These are phyloP conservation scores for Carassius carassius DNA, from an alignment of 2,113 vertebrate genomes.

Conservation along the genomic window DNA sequence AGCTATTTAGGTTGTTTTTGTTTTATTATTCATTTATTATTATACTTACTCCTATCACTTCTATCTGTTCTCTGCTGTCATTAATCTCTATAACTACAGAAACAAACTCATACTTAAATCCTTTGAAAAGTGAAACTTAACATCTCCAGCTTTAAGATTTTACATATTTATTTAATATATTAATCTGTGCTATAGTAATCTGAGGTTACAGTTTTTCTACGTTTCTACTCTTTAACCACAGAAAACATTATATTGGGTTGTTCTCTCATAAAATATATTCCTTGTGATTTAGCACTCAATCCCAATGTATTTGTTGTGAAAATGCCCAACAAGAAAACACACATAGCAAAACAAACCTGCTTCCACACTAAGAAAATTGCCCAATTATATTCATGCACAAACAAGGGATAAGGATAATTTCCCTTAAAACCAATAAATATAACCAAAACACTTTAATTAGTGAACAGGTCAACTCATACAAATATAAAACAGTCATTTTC, in stretches of 20 bases:
- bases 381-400: conserved; percentile 1
- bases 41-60: not conserved
- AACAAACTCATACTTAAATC: not conserved
- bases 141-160: not conserved
- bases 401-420: conserved; percentile 5
- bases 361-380: conserved; percentile 68
- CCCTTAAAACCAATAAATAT: not conserved
- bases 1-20: not conserved
- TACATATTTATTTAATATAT: not conserved
- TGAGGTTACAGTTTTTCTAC: not conserved
- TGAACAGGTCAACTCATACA: conserved; percentile 38
- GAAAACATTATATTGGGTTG: not conserved
- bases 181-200: not conserved
- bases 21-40: not conserved
- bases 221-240: not conserved
- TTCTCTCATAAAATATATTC: not conserved
- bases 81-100: not conserved
- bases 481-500: conserved; percentile 18
- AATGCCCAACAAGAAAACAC: not conserved
- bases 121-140: not conserved
- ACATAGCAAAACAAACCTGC: not conserved
- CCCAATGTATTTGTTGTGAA: not conserved
- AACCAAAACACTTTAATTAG: conserved; percentile 29
- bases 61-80: not conserved
- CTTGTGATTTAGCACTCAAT: too few relatives aligned